Conservation (phyloP, 2,888 invertebrate genomes). For the Ormia ochracea region DNA sequence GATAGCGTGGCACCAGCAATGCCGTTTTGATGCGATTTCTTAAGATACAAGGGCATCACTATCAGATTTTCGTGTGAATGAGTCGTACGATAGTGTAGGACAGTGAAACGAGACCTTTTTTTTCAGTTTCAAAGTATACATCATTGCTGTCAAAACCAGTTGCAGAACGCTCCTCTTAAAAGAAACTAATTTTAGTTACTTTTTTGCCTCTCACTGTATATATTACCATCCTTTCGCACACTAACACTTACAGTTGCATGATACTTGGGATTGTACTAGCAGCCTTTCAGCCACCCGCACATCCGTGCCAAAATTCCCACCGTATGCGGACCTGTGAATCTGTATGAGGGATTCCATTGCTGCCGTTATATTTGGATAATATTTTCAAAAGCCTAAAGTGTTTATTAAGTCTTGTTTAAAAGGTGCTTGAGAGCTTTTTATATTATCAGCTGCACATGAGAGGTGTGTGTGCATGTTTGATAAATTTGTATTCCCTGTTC, state of each 20-base stretch:
- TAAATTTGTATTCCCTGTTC: constrained; percentile 6
- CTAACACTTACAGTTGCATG: background rate
- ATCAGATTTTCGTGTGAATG: too few relatives aligned
- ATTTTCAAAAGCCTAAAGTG: constrained; percentile 59
- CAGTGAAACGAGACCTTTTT: too few relatives aligned
- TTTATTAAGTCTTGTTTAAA: constrained; percentile 60
- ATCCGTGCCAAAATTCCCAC: background rate
- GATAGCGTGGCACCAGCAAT: too few relatives aligned
- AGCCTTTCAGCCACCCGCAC: background rate
- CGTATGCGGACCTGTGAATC: background rate
- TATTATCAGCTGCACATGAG: background rate
- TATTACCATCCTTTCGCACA: background rate
- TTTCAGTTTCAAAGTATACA: too few relatives aligned
- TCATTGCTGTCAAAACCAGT: too few relatives aligned
- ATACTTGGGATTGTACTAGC: background rate
- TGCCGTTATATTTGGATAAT: constrained; percentile 31
- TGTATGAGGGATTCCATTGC: background rate
- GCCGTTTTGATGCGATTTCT: too few relatives aligned
- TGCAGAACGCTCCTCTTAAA: too few relatives aligned
- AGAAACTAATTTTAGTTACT: background rate
- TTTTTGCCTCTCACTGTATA: background rate
- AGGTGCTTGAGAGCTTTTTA: constrained; percentile 51
- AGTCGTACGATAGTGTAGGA: too few relatives aligned
- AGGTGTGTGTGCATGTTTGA: background rate
- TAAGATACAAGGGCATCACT: too few relatives aligned